Percentiles rank a stretch among this genome's conserved stretches.
phyloP scores from a whole-genome alignment of 2,113 vertebrate species.

The Ailurus styani region DNA sequence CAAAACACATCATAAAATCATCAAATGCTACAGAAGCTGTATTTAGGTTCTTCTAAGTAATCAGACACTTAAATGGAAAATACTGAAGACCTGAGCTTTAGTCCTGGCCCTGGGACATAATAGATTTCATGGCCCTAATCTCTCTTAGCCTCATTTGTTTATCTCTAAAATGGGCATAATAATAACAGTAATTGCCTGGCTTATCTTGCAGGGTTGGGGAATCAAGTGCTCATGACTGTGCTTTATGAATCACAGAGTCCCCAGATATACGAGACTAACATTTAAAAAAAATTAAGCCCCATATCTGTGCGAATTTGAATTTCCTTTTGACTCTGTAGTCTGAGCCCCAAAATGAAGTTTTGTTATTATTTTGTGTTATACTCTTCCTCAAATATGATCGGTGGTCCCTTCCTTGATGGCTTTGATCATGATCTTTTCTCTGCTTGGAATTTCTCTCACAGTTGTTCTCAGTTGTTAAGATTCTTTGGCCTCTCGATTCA shows the following conservation, averaged over 20 bases:
- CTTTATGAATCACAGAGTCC: neutral
- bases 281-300: neutral
- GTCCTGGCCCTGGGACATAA: neutral
- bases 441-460: neutral
- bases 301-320: neutral
- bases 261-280: neutral
- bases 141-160: neutral
- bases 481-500: neutral
- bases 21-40: slow-evolving; percentile 48
- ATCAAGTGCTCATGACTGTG: neutral
- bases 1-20: slow-evolving; percentile 69
- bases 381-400: neutral
- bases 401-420: neutral
- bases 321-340: neutral
- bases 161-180: slow-evolving; percentile 7
- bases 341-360: neutral
- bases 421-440: neutral
- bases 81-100: neutral
- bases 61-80: slow-evolving; percentile 18
- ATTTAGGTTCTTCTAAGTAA: slow-evolving; percentile 7
- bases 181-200: neutral
- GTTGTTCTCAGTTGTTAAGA: neutral
- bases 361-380: neutral
- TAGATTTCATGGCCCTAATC: neutral
- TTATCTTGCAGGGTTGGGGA: neutral